Evolutionary conservation across 2,113 vertebrate species (phyloP).

Genomic region (Ceratotherium simum): DNA sequence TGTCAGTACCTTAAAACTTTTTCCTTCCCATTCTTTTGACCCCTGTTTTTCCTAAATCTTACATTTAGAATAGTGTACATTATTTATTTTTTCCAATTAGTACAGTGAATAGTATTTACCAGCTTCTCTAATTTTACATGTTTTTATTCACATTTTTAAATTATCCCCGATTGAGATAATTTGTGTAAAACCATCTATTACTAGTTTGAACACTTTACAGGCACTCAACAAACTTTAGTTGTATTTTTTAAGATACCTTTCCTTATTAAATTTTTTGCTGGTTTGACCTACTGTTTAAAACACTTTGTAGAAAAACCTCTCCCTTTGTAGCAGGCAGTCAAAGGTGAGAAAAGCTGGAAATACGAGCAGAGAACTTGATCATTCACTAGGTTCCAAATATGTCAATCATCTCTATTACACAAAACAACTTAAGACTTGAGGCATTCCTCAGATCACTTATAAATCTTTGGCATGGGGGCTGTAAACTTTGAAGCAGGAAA

Average conservation of each 20-base stretch:
- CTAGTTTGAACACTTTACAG: constrained; percentile 20
- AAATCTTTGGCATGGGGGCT: background rate
- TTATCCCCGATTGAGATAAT: background rate
- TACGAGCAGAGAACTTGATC: background rate
- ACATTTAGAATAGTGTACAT: background rate
- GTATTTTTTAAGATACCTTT: background rate
- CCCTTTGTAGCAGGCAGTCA: background rate
- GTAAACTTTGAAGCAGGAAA: constrained; percentile 27
- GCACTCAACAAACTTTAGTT: background rate
- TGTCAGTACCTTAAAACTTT: background rate
- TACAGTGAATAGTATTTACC: background rate
- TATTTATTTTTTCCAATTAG: background rate
- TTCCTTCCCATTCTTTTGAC: background rate
- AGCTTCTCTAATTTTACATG: background rate
- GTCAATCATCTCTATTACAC: background rate
- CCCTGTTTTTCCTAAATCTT: background rate
- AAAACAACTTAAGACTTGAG: background rate
- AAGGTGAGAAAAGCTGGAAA: constrained; percentile 21
- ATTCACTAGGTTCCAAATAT: constrained; percentile 19
- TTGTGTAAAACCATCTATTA: background rate
- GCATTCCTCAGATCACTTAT: background rate
- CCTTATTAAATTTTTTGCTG: background rate
- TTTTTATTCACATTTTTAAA: constrained; percentile 16
- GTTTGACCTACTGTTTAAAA: constrained; percentile 6
- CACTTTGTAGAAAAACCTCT: background rate